Base-by-base conservation (phyloP, 2,888 invertebrate species). In the Drosophila cracens region DNA sequence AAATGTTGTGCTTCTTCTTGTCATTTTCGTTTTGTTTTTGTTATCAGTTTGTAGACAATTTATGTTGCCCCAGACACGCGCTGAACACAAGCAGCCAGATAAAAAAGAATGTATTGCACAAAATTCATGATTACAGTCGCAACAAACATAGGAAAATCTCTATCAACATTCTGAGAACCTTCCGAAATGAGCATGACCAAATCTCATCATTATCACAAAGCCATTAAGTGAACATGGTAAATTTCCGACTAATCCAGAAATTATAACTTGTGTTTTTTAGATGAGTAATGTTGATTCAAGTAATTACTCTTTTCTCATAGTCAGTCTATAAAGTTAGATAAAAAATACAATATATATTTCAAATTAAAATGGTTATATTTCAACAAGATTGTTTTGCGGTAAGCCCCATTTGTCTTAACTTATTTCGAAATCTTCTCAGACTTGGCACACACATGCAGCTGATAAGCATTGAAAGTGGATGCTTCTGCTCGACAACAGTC, bases 41-140 rank as follows among this genome's bases (percentile, higher is more conserved):
- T 61, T 61, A 61, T 73, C 68, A 61, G 57, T n/a, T 33, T 48
- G 40, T 58, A 34, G 53, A 38, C 48, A 54, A 56, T 56, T 48
- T 57, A 46, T 43, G 54, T 27, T 54, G 70, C 67, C 29, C 27
- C 64, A 68, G 40, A 60, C 40, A 68, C 38, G 52, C 49, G 34
- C n/a, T n/a, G 18, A 34, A 48, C 66, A 69, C 25, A 46, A 13
- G 29, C 54, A 33, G 33, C 18, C 18, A 25, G 40, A 52, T 16
- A 52, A 10, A 49, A 29, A 18, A n/a, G 51, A n/a, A 7, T 51
- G 11, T n/a, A 29, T 43, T 18, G 31, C 57, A 31, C 16, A 27
- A 43, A 57, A 57, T 16, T 4, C 31, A 31, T 16, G 21, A 18
- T 31, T 21, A n/a, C n/a, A 25, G 29, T 11, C 11, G 10, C 51